phyloP scores from a whole-genome alignment of 1,140 invertebrate genomes.

The Achatina immaculata region DNA sequence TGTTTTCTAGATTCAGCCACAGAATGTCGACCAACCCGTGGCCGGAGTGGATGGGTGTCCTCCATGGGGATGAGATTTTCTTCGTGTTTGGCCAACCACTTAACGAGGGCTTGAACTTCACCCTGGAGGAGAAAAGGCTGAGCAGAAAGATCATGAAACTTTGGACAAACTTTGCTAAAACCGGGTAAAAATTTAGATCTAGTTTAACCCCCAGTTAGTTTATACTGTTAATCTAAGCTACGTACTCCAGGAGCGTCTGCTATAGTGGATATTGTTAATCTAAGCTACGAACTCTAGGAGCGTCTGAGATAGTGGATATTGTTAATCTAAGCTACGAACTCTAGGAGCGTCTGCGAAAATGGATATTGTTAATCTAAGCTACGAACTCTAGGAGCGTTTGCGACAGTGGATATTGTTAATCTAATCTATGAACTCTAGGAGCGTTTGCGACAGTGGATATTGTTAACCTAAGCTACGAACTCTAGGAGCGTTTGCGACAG shows the following conservation, averaged over 20 bases:
- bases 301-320: not conserved
- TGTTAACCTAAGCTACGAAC: no score
- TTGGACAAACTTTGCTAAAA: constrained; percentile 93
- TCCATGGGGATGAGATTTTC: constrained; percentile 96
- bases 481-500: no score
- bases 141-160: constrained; percentile 93
- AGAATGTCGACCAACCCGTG: constrained; percentile 79
- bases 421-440: no score
- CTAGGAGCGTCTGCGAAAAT: not conserved
- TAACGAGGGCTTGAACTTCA: constrained; percentile 85
- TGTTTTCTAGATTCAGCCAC: constrained; percentile 10
- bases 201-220: not conserved
- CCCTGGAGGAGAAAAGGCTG: constrained; percentile 86
- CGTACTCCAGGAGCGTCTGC: not conserved
- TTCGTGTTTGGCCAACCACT: constrained; percentile 91
- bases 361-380: not conserved
- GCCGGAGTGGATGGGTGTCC: constrained; percentile 95
- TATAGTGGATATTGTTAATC: not conserved
- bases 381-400: no score
- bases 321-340: not conserved
- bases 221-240: not conserved
- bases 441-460: no score
- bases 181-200: constrained; percentile 81
- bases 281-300: not conserved
- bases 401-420: no score